Conservation (phyloP, 2,888 invertebrate genomes). For the Drosophila lutescens region DNA sequence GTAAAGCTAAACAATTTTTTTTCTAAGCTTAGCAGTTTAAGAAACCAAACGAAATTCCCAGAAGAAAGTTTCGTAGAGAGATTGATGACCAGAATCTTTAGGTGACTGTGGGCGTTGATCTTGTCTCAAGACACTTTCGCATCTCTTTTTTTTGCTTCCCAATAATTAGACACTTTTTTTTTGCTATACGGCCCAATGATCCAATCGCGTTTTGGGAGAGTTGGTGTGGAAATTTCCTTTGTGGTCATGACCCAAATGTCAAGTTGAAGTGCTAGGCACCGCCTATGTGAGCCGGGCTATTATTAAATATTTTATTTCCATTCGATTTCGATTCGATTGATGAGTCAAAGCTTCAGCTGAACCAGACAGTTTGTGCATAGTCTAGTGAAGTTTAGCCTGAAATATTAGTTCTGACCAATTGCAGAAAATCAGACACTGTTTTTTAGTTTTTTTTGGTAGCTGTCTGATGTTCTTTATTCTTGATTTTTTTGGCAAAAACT, state of each 20-base stretch:
- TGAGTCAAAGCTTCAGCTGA: conserved; percentile 40
- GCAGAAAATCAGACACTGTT: conserved; percentile 20
- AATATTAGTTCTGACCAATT: conserved; percentile 42
- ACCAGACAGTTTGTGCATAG: conserved; percentile 9
- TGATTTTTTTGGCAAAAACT: background rate
- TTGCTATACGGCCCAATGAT: conserved; percentile 52
- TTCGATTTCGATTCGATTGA: conserved; percentile 21
- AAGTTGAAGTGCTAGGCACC: conserved; percentile 67
- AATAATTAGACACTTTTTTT: conserved; percentile 60
- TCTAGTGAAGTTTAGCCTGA: conserved; percentile 36
- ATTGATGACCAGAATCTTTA: conserved; percentile 58
- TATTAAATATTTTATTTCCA: conserved; percentile 52
- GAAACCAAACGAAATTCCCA: conserved; percentile 1
- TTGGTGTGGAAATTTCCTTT: conserved; percentile 58
- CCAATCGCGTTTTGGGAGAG: conserved; percentile 17
- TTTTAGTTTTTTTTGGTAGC: conserved; percentile 16
- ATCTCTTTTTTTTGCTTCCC: conserved; percentile 26
- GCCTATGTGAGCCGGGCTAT: conserved; percentile 66
- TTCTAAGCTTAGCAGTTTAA: background rate
- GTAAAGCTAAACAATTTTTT: too few relatives aligned
- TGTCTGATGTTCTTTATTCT: conserved; percentile 6
- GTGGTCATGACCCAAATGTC: conserved; percentile 73
- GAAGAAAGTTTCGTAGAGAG: conserved; percentile 56
- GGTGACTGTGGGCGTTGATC: conserved; percentile 63
- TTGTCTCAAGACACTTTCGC: conserved; percentile 51